phyloP scores from a whole-genome alignment of 2,113 vertebrate genomes.

The Buteo buteo region DNA sequence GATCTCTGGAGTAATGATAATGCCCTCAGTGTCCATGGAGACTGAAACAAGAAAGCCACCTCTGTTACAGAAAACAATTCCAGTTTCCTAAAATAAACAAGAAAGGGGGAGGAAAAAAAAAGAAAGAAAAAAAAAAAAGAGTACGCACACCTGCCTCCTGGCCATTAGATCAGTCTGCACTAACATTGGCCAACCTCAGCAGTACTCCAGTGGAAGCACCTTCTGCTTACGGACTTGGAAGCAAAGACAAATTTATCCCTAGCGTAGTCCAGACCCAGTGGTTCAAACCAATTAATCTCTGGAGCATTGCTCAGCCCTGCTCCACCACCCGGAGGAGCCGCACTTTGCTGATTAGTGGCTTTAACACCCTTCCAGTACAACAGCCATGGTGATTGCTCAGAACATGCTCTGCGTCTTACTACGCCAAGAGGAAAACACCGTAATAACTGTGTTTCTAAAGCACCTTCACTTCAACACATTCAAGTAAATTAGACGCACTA shows the following conservation, averaged over 20 bases:
- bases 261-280: background rate
- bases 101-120: too few species aligned
- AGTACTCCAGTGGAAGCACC: background rate
- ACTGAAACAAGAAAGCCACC: background rate
- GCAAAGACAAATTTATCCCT: background rate
- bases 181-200: background rate
- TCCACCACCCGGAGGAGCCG: rapidly evolving
- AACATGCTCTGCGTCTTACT: background rate
- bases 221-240: background rate
- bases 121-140: background rate
- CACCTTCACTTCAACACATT: background rate
- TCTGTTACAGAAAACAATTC: background rate
- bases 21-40: background rate
- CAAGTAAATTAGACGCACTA: rapidly evolving
- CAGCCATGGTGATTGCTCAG: rapidly evolving
- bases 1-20: background rate
- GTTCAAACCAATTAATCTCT: background rate
- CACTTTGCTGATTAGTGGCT: background rate
- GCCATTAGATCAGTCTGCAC: background rate
- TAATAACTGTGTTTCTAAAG: rapidly evolving
- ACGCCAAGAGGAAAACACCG: rapidly evolving
- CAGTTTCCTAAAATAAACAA: background rate
- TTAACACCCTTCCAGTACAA: background rate
- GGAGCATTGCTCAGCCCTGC: background rate
- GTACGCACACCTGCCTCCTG: background rate